Evolutionary conservation across 2,797 vertebrate genomes (phyloP), one percentile per base, ranked within the genome.

Genomic region (Chanos chanos): DNA sequence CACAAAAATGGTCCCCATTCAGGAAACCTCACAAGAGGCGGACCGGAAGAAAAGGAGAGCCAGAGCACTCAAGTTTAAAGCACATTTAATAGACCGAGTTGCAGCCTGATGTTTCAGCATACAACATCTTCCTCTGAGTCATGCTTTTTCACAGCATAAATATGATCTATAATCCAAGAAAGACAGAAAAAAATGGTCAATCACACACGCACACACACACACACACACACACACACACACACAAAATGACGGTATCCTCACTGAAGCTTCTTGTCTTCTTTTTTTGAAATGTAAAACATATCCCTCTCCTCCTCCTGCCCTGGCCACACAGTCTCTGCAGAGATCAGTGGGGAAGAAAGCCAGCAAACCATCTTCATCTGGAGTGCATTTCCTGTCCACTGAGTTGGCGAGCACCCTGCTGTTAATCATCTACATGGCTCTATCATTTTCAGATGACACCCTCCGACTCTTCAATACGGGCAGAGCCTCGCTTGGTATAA

Each of bases 351-450:
- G 47, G 25, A 61, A 52, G 36, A 9, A 63, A 53, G 43, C 44
- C 0, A 52, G 57, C 72, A 69, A 74, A 83, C 73, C 62, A 70
- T 77, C 66, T 77, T 84, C 81, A 83, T 78, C 77, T 81, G 79
- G 81, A 81, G 61, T 54, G 64, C 65, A 81, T 81, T 84, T 85
- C 77, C 76, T 84, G 68, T 75, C 64, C 47, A 64, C 54, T 1
- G n/a, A 57, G 50, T 51, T 79, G 64, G 70, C 65, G 43, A 56
- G 52, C 68, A 56, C 65, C 61, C 36, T 15, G 18, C 53, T 58
- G 30, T 63, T 77, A 53, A 65, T 71, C 41, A 69, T 73, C 71
- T 68, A 79, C 70, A 77, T 10, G 4, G 4, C 13, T 39, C 64
- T 45, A 28, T 53, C 22, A 34, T 12, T 71, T 71, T 40, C 39